Conservation (phyloP, 1,140 invertebrate species). For the Anthonomus grandis region DNA sequence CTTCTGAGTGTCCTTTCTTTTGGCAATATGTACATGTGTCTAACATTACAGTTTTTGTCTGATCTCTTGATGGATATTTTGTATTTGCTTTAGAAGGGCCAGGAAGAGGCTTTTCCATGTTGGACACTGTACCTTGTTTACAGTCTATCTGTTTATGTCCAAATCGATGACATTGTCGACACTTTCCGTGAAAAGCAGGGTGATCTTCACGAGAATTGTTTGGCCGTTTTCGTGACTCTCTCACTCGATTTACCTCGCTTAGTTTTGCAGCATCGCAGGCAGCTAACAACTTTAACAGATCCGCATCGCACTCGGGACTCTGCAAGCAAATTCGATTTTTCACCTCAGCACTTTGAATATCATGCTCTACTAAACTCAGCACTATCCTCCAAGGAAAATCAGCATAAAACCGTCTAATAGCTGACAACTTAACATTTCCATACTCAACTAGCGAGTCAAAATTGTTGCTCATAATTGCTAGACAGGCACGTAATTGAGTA, state of each 20-base stretch:
- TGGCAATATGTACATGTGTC: background rate
- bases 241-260: background rate
- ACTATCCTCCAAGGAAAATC: conserved; percentile 10
- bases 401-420: conserved; percentile 5
- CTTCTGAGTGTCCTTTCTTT: conserved; percentile 1
- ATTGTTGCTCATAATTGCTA: background rate
- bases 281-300: background rate
- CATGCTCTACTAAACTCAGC: conserved; percentile 7
- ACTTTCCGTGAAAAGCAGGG: background rate
- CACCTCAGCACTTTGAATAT: conserved; percentile 7
- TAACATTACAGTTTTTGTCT: background rate
- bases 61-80: background rate
- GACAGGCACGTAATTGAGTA: conserved; percentile 1
- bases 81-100: background rate
- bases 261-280: background rate
- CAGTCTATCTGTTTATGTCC: background rate
- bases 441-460: conserved; percentile 15
- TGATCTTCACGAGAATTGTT: background rate
- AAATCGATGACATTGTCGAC: too few relatives aligned
- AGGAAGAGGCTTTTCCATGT: background rate
- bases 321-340: background rate
- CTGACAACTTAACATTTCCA: conserved; percentile 7
- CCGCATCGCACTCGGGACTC: background rate
- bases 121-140: background rate
- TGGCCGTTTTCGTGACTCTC: background rate